Percentiles rank a stretch among this genome's conserved stretches.
Conservation (phyloP, 1,140 invertebrate species). For the Danaus plexippus region DNA sequence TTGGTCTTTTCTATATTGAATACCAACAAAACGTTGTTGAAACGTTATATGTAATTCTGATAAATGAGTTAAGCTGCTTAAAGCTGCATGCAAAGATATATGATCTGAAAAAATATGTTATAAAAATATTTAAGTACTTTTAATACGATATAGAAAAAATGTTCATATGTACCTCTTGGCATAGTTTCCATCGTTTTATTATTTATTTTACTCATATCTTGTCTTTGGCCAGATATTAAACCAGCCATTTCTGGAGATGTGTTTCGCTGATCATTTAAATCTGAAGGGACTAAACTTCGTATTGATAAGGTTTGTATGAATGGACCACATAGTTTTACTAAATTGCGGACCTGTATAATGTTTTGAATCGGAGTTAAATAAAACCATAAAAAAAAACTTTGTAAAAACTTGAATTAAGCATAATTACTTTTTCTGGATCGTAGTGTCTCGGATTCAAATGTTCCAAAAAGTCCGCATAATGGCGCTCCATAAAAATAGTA, state of each 20-base stretch:
- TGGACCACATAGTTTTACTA: constrained; percentile 62
- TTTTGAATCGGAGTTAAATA: too few relatives aligned
- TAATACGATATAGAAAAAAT: neutral
- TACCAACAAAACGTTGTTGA: constrained; percentile 48
- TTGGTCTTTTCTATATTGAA: constrained; percentile 60
- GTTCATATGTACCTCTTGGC: constrained; percentile 36
- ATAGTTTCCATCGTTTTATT: constrained; percentile 29
- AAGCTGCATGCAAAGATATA: constrained; percentile 64
- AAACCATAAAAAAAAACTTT: neutral
- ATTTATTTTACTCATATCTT: constrained; percentile 32
- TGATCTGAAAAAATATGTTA: constrained; percentile 50
- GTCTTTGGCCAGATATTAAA: constrained; percentile 43
- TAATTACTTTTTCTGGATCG: constrained; percentile 62
- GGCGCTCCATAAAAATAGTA: constrained; percentile 60
- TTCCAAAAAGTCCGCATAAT: constrained; percentile 65
- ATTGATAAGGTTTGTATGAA: constrained; percentile 60
- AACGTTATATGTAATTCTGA: constrained; percentile 64
- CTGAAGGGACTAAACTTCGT: constrained; percentile 51
- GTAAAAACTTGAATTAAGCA: neutral
- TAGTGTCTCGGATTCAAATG: constrained; percentile 67
- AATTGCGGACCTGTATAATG: constrained; percentile 50
- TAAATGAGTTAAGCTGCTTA: constrained; percentile 61
- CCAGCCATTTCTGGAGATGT: constrained; percentile 61
- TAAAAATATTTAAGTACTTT: neutral
- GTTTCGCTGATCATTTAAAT: constrained; percentile 54